Evolutionary conservation across 1,140 invertebrate species (phyloP).

Genomic region (Trypoxylus dichotomus): DNA sequence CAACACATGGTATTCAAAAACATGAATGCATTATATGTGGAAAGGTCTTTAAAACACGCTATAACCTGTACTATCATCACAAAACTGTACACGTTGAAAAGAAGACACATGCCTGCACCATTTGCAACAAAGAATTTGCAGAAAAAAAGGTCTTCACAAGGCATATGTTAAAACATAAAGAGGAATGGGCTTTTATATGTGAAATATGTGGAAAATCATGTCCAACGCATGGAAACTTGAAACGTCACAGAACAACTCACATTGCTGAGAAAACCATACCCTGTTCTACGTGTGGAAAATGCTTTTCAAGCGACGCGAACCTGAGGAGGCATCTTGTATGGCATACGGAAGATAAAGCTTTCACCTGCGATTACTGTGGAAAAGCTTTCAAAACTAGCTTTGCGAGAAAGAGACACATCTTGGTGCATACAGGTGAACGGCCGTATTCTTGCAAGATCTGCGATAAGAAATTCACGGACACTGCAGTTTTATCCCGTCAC

Average conservation of each 20-base stretch:
- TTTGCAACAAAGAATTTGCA: background rate
- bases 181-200: slow-evolving; percentile 56
- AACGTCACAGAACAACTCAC: slow-evolving; percentile 59
- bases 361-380: slow-evolving; percentile 45
- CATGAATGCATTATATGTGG: no score
- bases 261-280: slow-evolving; percentile 69
- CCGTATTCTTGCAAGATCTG: slow-evolving; percentile 66
- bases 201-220: slow-evolving; percentile 56
- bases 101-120: no score
- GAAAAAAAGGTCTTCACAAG: background rate
- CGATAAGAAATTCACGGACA: slow-evolving; percentile 52
- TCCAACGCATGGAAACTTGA: slow-evolving; percentile 55
- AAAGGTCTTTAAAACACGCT: no score
- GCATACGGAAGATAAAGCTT: slow-evolving; percentile 52
- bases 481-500: slow-evolving; percentile 33
- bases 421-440: slow-evolving; percentile 69
- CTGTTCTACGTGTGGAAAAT: slow-evolving; percentile 60
- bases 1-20: no score
- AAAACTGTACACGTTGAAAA: no score
- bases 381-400: slow-evolving; percentile 42
- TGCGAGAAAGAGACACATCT: slow-evolving; percentile 30
- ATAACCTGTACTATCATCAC: no score
- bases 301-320: slow-evolving; percentile 50
- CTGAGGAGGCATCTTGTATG: slow-evolving; percentile 54
- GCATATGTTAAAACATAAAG: slow-evolving; percentile 33